Percentiles rank a stretch among this genome's conserved stretches.
These are phyloP conservation scores for Apteryx mantelli DNA, from an alignment of 2,113 vertebrate genomes.

Conservation along the genomic window DNA sequence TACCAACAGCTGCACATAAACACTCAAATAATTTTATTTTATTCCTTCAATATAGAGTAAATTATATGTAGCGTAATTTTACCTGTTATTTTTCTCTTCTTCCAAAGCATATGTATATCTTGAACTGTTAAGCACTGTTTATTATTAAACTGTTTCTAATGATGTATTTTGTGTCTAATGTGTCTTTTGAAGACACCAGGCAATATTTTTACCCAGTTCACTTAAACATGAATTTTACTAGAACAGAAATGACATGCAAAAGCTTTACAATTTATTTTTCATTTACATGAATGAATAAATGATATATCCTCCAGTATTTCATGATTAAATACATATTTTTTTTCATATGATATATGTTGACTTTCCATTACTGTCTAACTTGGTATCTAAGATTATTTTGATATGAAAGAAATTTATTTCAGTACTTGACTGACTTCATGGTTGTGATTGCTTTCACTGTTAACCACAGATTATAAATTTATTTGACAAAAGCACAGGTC, in stretches of 20 bases:
- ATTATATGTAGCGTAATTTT: background rate
- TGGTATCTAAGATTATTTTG: background rate
- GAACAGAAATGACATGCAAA: background rate
- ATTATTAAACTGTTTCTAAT: background rate
- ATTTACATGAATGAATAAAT: background rate
- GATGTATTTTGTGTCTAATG: background rate
- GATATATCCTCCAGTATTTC: background rate
- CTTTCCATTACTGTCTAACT: background rate
- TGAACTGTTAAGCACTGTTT: background rate
- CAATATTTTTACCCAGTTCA: background rate
- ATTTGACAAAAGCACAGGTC: background rate
- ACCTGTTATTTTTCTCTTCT: background rate
- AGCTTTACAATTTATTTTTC: background rate
- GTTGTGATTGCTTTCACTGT: background rate
- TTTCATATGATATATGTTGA: background rate
- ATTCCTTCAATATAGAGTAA: background rate
- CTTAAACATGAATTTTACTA: background rate
- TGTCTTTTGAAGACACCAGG: background rate
- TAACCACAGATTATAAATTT: background rate
- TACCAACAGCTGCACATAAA: background rate
- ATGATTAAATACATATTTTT: background rate
- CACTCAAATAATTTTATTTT: background rate
- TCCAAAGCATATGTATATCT: background rate
- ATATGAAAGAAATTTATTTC: background rate
- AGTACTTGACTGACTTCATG: background rate